phyloP scores from a whole-genome alignment of 2,113 vertebrate genomes.

The Percopsis transmontana region DNA sequence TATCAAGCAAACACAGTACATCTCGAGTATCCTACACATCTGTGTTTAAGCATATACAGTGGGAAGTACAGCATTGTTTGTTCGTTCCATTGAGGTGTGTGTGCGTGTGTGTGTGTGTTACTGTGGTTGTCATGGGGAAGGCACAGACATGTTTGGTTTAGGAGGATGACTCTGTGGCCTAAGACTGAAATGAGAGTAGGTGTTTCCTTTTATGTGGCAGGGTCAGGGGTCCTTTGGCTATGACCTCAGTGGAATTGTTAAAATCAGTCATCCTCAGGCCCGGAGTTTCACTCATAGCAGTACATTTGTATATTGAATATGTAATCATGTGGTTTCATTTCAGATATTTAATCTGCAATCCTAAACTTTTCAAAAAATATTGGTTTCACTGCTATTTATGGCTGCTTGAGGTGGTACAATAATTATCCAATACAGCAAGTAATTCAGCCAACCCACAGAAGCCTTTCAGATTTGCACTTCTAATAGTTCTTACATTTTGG shows the following conservation, averaged over 20 bases:
- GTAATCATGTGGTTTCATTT: background rate
- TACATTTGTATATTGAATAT: conserved; percentile 34
- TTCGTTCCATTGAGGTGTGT: conserved; percentile 46
- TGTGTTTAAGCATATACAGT: background rate
- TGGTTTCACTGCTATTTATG: too few relatives aligned
- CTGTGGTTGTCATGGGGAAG: conserved; percentile 62
- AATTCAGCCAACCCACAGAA: too few relatives aligned
- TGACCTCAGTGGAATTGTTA: conserved; percentile 65
- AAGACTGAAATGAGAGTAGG: conserved; percentile 71
- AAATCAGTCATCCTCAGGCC: conserved; percentile 64
- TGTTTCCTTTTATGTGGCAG: conserved; percentile 72
- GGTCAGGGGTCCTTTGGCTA: conserved; percentile 72
- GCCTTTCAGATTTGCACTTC: too few relatives aligned
- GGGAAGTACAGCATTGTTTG: conserved; percentile 22
- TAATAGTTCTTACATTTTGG: too few relatives aligned
- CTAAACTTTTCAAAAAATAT: too few relatives aligned
- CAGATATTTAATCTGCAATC: too few relatives aligned
- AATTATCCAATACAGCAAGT: too few relatives aligned
- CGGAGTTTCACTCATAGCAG: conserved; percentile 25
- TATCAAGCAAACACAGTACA: conserved; percentile 52
- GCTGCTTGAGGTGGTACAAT: too few relatives aligned
- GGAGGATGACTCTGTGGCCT: conserved; percentile 65
- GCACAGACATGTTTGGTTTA: conserved; percentile 68
- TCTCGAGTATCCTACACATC: conserved; percentile 4
- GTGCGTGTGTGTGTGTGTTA: conserved; percentile 56